These are phyloP conservation scores for Cinclus cinclus DNA, from an alignment of 2,113 vertebrate genomes.

Conservation along the genomic window DNA sequence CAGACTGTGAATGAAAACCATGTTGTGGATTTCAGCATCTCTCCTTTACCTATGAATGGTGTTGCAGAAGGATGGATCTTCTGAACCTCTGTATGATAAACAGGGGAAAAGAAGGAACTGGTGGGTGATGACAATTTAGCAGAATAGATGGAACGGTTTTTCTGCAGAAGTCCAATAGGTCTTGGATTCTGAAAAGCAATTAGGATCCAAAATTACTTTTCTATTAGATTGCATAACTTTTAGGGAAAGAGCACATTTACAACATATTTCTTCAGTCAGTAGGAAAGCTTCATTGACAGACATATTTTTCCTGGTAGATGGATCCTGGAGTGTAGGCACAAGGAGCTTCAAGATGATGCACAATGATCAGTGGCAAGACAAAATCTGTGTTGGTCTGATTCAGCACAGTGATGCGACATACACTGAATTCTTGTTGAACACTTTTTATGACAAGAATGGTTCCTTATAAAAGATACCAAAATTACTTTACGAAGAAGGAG, in stretches of 20 bases:
- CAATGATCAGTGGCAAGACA: constrained; percentile 8
- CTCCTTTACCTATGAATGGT: neutral
- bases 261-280: constrained; percentile 41
- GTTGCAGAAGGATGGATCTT: neutral
- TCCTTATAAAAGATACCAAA: constrained; percentile 38
- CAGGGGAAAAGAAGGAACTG: neutral
- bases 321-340: constrained; percentile 12
- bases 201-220: neutral
- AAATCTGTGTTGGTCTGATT: constrained; percentile 54
- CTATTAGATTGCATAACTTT: neutral
- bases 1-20: neutral
- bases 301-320: constrained; percentile 62
- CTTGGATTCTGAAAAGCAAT: neutral
- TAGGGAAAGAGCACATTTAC: neutral
- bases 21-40: neutral
- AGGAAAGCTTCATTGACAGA: constrained; percentile 53
- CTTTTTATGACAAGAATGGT: neutral
- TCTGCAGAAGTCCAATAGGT: neutral
- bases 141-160: neutral
- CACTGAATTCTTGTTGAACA: constrained; percentile 46
- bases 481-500: constrained; percentile 23
- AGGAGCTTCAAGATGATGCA: constrained; percentile 10
- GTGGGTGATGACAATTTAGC: neutral
- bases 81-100: neutral
- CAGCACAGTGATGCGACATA: constrained; percentile 12